Evolutionary conservation across 2,113 vertebrate species (phyloP).

Genomic region (Campylomormyrus tamandua): DNA sequence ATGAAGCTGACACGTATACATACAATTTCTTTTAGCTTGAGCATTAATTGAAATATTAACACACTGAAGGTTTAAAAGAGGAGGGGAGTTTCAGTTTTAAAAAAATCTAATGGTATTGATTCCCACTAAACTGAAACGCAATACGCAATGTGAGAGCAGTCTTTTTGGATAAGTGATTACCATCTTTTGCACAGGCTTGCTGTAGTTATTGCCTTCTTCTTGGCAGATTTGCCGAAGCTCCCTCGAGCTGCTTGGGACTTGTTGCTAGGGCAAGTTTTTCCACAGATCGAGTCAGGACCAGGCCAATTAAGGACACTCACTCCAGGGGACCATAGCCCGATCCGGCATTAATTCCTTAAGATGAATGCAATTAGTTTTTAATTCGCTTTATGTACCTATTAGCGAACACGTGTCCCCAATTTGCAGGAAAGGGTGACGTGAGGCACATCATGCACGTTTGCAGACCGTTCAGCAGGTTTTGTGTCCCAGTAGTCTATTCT

Average conservation of each 20-base stretch:
- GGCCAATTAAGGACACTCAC: not conserved
- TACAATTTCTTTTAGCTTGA: not conserved
- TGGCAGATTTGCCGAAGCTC: not conserved
- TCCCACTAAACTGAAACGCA: not conserved
- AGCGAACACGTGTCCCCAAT: conserved; percentile 29
- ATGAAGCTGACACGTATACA: not conserved
- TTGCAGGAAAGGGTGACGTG: conserved; percentile 13
- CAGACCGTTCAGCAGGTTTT: not conserved
- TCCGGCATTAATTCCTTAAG: not conserved
- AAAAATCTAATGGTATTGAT: not conserved
- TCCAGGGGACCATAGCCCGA: not conserved
- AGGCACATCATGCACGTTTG: conserved; percentile 1
- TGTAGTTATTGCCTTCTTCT: not conserved
- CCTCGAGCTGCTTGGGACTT: not conserved
- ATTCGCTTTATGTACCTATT: not conserved
- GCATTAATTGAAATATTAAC: not conserved
- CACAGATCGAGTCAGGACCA: not conserved
- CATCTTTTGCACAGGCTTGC: not conserved
- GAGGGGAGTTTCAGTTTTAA: not conserved
- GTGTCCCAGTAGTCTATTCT: not conserved
- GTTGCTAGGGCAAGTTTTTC: conserved; percentile 3
- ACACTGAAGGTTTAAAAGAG: not conserved
- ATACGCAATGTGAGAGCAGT: not conserved
- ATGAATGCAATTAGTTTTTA: conserved; percentile 5
- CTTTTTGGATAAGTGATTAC: not conserved